Percentiles rank a stretch among this genome's conserved stretches.
Conservation (phyloP, 2,888 invertebrate genomes). For the Ochropleura leucogaster region DNA sequence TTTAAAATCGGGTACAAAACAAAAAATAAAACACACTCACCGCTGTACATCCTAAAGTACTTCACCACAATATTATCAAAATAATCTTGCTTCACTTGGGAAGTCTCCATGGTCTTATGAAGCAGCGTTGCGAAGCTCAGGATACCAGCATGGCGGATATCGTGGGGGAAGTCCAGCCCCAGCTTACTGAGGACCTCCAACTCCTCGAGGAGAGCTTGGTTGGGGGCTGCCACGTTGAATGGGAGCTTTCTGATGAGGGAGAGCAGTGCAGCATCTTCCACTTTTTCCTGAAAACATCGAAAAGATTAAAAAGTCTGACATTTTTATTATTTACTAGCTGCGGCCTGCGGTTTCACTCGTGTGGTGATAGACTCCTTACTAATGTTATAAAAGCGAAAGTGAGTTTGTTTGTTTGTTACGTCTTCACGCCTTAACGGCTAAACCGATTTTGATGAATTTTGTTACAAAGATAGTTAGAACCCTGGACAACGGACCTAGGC, state of each 20-base stretch:
- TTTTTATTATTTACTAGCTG: too few relatives aligned
- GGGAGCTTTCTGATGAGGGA: conserved; percentile 93
- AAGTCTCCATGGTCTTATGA: conserved; percentile 91
- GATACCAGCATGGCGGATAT: conserved; percentile 92
- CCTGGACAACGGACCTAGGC: too few relatives aligned
- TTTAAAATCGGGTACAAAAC: too few relatives aligned
- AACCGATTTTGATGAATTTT: too few relatives aligned
- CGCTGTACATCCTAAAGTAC: conserved; percentile 93
- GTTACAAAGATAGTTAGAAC: too few relatives aligned
- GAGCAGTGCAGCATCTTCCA: conserved; percentile 92
- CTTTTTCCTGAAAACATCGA: conserved; percentile 81
- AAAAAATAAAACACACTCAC: conserved; percentile 78
- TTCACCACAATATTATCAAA: conserved; percentile 93
- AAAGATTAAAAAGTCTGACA: background rate
- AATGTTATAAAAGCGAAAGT: too few relatives aligned
- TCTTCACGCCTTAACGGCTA: too few relatives aligned
- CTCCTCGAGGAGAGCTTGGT: conserved; percentile 88
- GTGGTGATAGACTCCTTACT: too few relatives aligned
- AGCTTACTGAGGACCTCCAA: conserved; percentile 88
- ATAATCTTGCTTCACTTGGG: conserved; percentile 90
- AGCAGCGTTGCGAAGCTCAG: conserved; percentile 93
- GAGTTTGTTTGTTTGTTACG: too few relatives aligned
- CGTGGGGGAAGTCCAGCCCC: conserved; percentile 82
- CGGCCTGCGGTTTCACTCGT: too few relatives aligned
- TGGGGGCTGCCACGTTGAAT: conserved; percentile 92